Conservation (phyloP, 2,888 invertebrate genomes). For the Ditula angustiorana region DNA sequence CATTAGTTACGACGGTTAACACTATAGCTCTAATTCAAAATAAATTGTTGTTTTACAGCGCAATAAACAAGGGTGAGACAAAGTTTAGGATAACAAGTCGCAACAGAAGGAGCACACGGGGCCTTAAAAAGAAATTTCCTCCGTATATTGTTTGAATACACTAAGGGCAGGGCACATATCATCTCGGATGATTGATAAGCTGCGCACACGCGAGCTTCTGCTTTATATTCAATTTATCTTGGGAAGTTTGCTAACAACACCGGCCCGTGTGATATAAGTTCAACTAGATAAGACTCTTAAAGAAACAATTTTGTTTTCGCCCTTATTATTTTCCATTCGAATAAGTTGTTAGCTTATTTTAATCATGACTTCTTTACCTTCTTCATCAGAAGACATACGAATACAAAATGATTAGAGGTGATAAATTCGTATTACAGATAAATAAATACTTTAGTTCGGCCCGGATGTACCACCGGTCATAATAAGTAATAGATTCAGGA, state of each 20-base stretch:
- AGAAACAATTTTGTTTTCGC: neutral
- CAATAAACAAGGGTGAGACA: neutral
- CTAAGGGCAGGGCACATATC: constrained; percentile 52
- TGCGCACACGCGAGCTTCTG: constrained; percentile 62
- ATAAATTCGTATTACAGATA: too few species aligned
- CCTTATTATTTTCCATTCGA: too few species aligned
- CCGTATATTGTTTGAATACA: constrained; percentile 50
- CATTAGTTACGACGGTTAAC: too few species aligned
- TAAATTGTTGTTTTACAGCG: neutral
- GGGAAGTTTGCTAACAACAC: constrained; percentile 56
- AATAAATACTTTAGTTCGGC: too few species aligned
- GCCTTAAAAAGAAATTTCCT: constrained; percentile 11
- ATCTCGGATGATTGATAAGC: constrained; percentile 65
- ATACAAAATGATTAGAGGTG: too few species aligned
- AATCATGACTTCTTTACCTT: too few species aligned
- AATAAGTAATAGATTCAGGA: too few species aligned
- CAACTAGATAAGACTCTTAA: constrained; percentile 31
- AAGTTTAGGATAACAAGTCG: neutral
- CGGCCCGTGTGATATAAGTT: constrained; percentile 37
- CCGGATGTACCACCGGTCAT: too few species aligned
- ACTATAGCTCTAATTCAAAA: too few species aligned
- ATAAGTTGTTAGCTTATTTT: too few species aligned
- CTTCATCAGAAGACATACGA: too few species aligned
- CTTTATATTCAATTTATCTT: constrained; percentile 70
- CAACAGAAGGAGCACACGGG: neutral